Percentiles rank a stretch among this genome's conserved stretches.
These are phyloP conservation scores for Xiphorhynchus elegans DNA, from an alignment of 2,113 vertebrate genomes.

Conservation along the genomic window DNA sequence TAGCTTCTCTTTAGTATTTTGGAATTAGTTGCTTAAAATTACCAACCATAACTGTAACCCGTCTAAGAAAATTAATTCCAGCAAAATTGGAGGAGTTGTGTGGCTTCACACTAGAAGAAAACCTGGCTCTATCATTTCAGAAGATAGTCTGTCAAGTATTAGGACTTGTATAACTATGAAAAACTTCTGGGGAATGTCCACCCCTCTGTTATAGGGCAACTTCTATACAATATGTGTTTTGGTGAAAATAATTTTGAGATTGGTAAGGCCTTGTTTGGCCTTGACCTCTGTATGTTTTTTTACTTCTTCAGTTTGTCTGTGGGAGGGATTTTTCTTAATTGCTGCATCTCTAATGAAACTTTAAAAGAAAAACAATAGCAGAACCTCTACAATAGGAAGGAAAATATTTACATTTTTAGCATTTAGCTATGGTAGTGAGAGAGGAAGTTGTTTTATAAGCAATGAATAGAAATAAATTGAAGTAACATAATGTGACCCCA, in stretches of 20 bases:
- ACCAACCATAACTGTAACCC: neutral
- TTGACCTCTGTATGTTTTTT: neutral
- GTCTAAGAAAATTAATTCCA: neutral
- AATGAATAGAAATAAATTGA: conserved; percentile 55
- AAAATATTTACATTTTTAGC: conserved; percentile 18
- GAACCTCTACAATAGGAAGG: neutral
- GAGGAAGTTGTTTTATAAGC: conserved; percentile 42
- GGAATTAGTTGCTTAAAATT: neutral
- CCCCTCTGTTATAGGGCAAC: neutral
- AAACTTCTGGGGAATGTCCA: neutral
- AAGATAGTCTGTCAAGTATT: neutral
- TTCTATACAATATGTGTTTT: neutral
- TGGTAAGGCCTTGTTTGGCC: neutral
- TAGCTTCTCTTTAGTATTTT: neutral
- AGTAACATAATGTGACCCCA: conserved; percentile 44
- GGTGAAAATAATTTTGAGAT: neutral
- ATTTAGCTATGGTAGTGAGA: neutral
- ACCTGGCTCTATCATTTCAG: neutral
- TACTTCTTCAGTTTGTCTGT: neutral
- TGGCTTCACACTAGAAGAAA: neutral
- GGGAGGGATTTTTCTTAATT: neutral
- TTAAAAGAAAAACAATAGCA: neutral
- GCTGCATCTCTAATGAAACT: neutral
- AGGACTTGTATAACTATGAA: neutral
- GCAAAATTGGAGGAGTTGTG: neutral